phyloP scores from a whole-genome alignment of 2,888 invertebrate species.

The Leucozona laternaria region DNA sequence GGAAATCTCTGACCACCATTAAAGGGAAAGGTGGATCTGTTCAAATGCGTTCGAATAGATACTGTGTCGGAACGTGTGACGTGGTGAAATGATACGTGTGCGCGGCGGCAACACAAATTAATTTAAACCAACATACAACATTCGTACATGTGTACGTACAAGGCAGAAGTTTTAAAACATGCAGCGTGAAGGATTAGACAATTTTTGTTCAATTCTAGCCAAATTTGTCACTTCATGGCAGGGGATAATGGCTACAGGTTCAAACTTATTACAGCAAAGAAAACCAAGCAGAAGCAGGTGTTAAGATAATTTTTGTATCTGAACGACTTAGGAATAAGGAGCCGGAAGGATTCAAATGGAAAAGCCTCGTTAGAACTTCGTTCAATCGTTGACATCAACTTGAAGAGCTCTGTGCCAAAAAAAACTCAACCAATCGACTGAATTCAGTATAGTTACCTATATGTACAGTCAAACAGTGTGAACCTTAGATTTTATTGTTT shows the following conservation, averaged over 20 bases:
- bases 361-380: too few species aligned
- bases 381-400: too few species aligned
- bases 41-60: neutral
- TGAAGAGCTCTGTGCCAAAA: too few species aligned
- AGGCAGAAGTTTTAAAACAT: neutral
- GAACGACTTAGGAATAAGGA: too few species aligned
- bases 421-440: too few species aligned
- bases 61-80: slow-evolving; percentile 7
- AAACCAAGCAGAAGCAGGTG: too few species aligned
- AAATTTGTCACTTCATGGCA: neutral
- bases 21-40: slow-evolving; percentile 17
- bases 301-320: too few species aligned
- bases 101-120: neutral
- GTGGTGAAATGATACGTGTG: neutral
- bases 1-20: slow-evolving; percentile 37
- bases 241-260: neutral
- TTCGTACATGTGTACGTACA: neutral
- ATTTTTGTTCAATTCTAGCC: neutral
- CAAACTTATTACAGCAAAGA: too few species aligned
- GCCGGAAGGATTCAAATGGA: too few species aligned
- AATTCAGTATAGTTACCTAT: too few species aligned
- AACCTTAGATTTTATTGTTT: too few species aligned
- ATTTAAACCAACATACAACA: neutral
- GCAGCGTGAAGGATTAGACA: neutral
- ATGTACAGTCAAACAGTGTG: too few species aligned